phyloP scores from a whole-genome alignment of 2,888 invertebrate genomes.

The Acanthosepion pharaonis region DNA sequence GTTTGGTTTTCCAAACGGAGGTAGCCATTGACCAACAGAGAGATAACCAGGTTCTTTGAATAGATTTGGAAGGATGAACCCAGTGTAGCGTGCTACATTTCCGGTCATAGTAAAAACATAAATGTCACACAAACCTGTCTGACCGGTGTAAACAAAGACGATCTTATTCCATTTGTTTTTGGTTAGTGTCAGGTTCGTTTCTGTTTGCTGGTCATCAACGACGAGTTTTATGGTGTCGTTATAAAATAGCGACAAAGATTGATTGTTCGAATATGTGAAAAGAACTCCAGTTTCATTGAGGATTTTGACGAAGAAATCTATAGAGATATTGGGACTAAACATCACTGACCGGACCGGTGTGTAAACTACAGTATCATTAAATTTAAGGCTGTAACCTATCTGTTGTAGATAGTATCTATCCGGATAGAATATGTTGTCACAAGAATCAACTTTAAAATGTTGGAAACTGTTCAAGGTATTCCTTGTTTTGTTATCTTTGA shows the following conservation, averaged over 20 bases:
- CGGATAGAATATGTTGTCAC: constrained; percentile 58
- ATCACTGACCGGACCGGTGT: constrained; percentile 50
- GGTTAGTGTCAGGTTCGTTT: constrained; percentile 55
- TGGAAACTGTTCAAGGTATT: background rate
- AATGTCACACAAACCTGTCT: constrained; percentile 54
- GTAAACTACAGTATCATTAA: constrained; percentile 54
- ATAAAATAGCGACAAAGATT: constrained; percentile 52
- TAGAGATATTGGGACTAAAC: constrained; percentile 52
- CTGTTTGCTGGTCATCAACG: constrained; percentile 46
- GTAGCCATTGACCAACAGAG: constrained; percentile 62
- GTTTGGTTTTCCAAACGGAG: constrained; percentile 54
- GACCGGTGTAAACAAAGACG: constrained; percentile 57
- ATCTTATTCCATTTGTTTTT: constrained; percentile 61
- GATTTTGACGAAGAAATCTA: constrained; percentile 59
- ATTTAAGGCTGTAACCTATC: constrained; percentile 58
- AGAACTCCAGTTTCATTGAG: constrained; percentile 52
- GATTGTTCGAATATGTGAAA: constrained; percentile 57
- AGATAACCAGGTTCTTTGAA: constrained; percentile 56
- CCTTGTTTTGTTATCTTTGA: background rate
- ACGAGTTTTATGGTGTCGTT: background rate
- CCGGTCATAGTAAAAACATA: constrained; percentile 57
- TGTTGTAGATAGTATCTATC: constrained; percentile 53
- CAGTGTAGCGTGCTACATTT: constrained; percentile 51
- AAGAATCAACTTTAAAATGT: constrained; percentile 50
- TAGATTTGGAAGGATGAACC: constrained; percentile 50